phyloP scores from a whole-genome alignment of 2,113 vertebrate genomes.

The Zeus faber region DNA sequence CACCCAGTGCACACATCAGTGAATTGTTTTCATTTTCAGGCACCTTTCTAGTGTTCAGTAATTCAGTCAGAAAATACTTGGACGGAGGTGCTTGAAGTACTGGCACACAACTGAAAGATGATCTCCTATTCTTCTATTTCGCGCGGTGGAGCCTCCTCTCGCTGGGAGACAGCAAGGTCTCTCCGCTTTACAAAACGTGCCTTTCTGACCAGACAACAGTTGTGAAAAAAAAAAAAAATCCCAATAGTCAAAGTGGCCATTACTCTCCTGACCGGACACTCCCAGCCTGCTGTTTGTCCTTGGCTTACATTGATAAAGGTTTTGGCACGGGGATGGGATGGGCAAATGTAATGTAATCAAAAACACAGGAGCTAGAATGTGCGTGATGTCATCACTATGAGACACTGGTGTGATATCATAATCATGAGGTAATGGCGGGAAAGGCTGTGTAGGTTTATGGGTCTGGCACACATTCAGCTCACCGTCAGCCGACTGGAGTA shows the following conservation, averaged over 20 bases:
- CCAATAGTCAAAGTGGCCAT: slow-evolving; percentile 45
- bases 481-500: slow-evolving; percentile 56
- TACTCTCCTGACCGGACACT: slow-evolving; percentile 39
- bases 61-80: no score
- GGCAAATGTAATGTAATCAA: slow-evolving; percentile 52
- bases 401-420: slow-evolving; percentile 70
- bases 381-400: slow-evolving; percentile 69
- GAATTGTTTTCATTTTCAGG: no score
- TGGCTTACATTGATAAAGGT: slow-evolving; percentile 48
- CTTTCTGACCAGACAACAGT: no score
- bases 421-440: slow-evolving; percentile 72
- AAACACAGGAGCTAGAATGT: slow-evolving; percentile 52
- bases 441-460: slow-evolving; percentile 64
- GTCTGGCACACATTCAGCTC: slow-evolving; percentile 67
- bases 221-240: slow-evolving; percentile 36
- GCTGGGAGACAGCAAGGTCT: no score
- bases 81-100: no score
- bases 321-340: slow-evolving; percentile 37
- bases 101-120: no score
- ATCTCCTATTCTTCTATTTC: no score
- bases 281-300: slow-evolving; percentile 51
- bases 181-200: no score
- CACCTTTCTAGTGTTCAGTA: no score
- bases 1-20: no score
- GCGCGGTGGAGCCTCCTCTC: no score